Percentiles rank a stretch among this genome's conserved stretches.
phyloP scores from a whole-genome alignment of 2,888 invertebrate species.

The Harmothoe impar region DNA sequence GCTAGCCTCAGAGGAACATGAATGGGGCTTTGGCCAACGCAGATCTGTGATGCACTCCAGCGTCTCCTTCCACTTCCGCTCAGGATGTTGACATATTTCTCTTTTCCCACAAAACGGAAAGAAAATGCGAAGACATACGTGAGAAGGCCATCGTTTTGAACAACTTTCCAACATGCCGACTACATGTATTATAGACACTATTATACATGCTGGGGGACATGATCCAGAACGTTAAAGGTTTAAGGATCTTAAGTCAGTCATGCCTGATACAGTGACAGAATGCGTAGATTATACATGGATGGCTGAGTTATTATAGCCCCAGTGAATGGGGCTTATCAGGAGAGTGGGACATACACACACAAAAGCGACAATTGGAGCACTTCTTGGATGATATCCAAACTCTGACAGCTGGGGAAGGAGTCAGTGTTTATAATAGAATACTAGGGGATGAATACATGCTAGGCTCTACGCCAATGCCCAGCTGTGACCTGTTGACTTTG shows the following conservation, averaged over 20 bases:
- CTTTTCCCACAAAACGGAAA: not conserved
- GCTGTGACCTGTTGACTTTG: slow-evolving; percentile 6
- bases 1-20: no score
- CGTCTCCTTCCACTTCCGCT: not conserved
- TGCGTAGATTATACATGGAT: no score
- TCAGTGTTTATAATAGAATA: slow-evolving; percentile 22
- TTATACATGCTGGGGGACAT: no score
- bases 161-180: no score
- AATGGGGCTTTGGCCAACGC: not conserved
- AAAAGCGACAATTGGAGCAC: not conserved
- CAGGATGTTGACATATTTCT: not conserved
- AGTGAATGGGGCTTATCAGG: slow-evolving; percentile 4
- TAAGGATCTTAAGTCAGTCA: no score
- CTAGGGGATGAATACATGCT: not conserved
- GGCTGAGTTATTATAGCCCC: not conserved
- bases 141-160: not conserved
- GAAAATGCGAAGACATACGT: not conserved
- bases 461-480: not conserved
- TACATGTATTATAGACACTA: no score
- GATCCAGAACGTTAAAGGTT: no score
- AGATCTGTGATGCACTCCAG: not conserved
- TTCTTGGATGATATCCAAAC: slow-evolving; percentile 30
- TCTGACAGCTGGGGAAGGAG: not conserved
- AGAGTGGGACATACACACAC: not conserved
- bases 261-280: no score